These are phyloP conservation scores for Metellina segmentata DNA, from an alignment of 2,888 invertebrate genomes.

Conservation along the genomic window DNA sequence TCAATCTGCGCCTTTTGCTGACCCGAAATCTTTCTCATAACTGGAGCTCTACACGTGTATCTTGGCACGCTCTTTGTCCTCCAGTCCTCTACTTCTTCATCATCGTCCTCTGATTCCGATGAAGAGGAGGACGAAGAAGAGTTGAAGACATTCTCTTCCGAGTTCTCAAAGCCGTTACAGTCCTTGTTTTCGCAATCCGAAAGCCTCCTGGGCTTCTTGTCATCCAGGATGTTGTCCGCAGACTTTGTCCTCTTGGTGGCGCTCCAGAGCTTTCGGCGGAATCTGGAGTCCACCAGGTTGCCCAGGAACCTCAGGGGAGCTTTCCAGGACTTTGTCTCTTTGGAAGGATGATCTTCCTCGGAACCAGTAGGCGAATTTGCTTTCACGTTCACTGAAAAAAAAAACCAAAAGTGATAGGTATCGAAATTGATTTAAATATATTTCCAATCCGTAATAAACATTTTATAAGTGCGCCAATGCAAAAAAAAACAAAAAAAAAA, in stretches of 20 bases:
- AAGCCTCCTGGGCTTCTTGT: conserved; percentile 13
- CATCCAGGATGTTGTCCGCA: conserved; percentile 36
- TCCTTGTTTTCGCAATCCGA: conserved; percentile 24
- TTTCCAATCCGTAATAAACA: no score
- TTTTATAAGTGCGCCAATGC: no score
- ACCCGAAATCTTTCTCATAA: conserved; percentile 50
- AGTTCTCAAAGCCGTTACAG: neutral
- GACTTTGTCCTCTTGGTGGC: conserved; percentile 46
- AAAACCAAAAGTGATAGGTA: neutral
- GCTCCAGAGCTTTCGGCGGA: conserved; percentile 54
- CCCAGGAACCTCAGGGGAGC: conserved; percentile 63
- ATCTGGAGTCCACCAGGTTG: conserved; percentile 58
- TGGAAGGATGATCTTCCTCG: conserved; percentile 12
- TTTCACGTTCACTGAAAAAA: conserved; percentile 57
- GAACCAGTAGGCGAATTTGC: conserved; percentile 36
- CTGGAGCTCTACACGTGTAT: conserved; percentile 40
- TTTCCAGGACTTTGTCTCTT: conserved; percentile 49
- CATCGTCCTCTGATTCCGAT: conserved; percentile 24
- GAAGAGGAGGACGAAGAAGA: conserved; percentile 34
- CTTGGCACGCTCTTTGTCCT: neutral
- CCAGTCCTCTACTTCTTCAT: conserved; percentile 31
- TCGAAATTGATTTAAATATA: no score
- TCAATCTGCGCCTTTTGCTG: conserved; percentile 70
- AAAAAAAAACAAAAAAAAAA: no score
- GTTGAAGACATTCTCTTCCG: neutral